A percentile compares a stretch with the other conserved stretches of the same genome.
phyloP scores from a whole-genome alignment of 2,113 vertebrate species.

The Dissostichus mawsoni region DNA sequence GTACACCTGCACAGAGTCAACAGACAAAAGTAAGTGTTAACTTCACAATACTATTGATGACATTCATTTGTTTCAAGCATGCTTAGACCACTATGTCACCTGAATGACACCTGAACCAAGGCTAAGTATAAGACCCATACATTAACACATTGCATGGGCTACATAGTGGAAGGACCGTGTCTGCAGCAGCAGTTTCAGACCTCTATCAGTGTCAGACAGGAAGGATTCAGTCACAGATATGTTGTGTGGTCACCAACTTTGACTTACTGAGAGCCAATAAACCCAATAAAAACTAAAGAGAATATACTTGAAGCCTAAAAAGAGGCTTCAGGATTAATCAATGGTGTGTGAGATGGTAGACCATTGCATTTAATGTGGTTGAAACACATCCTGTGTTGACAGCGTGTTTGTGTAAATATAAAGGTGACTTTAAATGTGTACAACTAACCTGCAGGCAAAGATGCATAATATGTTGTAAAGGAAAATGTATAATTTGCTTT shows the following conservation, averaged over 20 bases:
- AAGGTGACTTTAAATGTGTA: neutral
- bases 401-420: neutral
- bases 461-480: too few species aligned
- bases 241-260: neutral
- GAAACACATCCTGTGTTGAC: neutral
- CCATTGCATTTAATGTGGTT: neutral
- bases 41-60: neutral
- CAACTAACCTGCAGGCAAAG: neutral
- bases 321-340: neutral
- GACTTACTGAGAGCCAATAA: neutral
- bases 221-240: neutral
- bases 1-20: constrained; percentile 74
- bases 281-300: neutral
- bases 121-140: neutral
- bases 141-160: too few species aligned
- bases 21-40: neutral
- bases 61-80: neutral
- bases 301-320: neutral
- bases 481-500: too few species aligned
- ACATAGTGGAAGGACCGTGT: neutral
- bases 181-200: neutral
- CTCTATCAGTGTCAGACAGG: constrained; percentile 3
- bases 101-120: neutral
- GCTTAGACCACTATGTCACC: neutral
- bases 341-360: neutral